Base-by-base conservation (phyloP, 2,113 vertebrate species). In the Mungos mungo region DNA sequence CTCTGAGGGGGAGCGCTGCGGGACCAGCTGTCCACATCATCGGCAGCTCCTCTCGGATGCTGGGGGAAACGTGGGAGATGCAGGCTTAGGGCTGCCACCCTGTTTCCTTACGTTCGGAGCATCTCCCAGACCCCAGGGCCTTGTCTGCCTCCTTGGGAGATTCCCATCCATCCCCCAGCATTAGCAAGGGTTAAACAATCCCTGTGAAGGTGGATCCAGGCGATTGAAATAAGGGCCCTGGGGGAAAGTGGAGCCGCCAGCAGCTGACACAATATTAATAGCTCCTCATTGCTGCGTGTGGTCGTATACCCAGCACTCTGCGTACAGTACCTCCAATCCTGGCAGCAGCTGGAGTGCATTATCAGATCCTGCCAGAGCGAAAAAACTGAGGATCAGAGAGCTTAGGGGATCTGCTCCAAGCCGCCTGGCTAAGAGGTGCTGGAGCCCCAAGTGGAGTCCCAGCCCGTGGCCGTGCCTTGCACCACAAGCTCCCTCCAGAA, bases 1-100 rank as follows among this genome's bases (percentile, higher is more conserved):
- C 94, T 82, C 57, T 1, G 93, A 95, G 95, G 71, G 60, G 84
- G 52, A 52, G 8, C 38, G 0, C 95, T 0, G 60, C 16, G 1
- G 97, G 98, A 86, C 88, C 97, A 97, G 96, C 96, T 97, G 97
- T 95, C 97, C 79, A 1, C 19, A 16, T 31, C 19, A 16, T 31
- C 47, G 6, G 69, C 83, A 27, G 91, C 52, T 79, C 80, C 68
- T 47, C 83, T 76, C 15, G 1, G 66, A 68, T 15, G 84, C 93
- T 19, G 16, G 14, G 88, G 25, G 11, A 94, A 65, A 47, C 2
- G 21, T 8, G 77, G 16, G 52, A 81, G 74, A 41, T 1, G 23
- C 27, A 50, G 93, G 63, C 52, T 21, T 16, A 18, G 35, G 77
- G 57, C 47, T 54, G 76, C 52, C 57, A 19, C 10, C 13, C 0